phyloP scores from a whole-genome alignment of 1,140 invertebrate genomes.

The Aphelinus certus region DNA sequence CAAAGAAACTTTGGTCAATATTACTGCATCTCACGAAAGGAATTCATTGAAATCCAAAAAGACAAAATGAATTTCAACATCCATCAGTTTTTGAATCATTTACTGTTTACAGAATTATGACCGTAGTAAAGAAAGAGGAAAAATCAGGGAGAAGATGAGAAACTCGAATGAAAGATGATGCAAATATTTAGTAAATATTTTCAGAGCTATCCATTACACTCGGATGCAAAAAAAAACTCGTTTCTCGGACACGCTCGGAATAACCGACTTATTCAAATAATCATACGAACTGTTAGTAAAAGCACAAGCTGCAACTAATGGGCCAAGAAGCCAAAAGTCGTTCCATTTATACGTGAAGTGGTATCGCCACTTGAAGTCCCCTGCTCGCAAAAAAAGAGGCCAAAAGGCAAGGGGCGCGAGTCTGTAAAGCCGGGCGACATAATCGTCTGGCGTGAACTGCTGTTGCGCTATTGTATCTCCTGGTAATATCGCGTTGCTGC shows the following conservation, averaged over 20 bases:
- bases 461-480: not conserved
- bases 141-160: too few relatives aligned
- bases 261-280: constrained; percentile 1
- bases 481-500: not conserved
- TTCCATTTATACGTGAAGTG: constrained; percentile 6
- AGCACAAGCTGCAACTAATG: not conserved
- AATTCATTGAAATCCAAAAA: too few relatives aligned
- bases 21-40: too few relatives aligned
- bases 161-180: too few relatives aligned
- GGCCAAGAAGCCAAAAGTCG: constrained; percentile 19
- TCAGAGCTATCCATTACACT: too few relatives aligned
- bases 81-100: too few relatives aligned
- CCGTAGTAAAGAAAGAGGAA: too few relatives aligned
- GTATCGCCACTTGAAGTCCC: constrained; percentile 1
- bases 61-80: too few relatives aligned
- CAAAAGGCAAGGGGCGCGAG: constrained; percentile 5
- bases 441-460: not conserved
- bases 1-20: too few relatives aligned
- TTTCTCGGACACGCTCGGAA: not conserved
- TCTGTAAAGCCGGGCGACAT: not conserved
- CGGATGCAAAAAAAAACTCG: not conserved
- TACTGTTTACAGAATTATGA: too few relatives aligned
- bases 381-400: not conserved
- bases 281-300: too few relatives aligned
- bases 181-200: too few relatives aligned